Conservation (phyloP, 2,888 invertebrate species). For the Drosophila infuscata region DNA sequence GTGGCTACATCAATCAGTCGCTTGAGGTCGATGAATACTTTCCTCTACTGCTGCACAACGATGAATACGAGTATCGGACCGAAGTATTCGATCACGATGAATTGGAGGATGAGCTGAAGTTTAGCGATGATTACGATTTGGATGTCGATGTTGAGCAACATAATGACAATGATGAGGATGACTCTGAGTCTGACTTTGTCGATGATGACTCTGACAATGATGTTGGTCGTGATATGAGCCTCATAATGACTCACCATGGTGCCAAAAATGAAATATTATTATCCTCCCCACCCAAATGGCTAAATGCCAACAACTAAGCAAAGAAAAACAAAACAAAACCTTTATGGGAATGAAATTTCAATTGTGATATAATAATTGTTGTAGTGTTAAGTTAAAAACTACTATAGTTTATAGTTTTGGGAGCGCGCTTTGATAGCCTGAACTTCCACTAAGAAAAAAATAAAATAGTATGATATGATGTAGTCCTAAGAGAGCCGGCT, state of each 20-base stretch:
- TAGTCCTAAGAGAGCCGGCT: conserved; percentile 6
- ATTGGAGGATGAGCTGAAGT: conserved; percentile 82
- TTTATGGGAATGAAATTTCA: background rate
- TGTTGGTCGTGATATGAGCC: conserved; percentile 23
- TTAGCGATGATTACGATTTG: conserved; percentile 79
- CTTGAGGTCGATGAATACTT: conserved; percentile 96
- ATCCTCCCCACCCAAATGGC: conserved; percentile 33
- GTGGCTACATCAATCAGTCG: conserved; percentile 97
- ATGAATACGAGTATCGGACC: conserved; percentile 75
- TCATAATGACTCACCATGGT: conserved; percentile 23
- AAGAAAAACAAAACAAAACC: background rate
- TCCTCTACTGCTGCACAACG: conserved; percentile 87
- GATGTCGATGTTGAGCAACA: conserved; percentile 51
- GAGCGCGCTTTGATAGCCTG: conserved; percentile 28
- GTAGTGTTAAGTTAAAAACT: conserved; percentile 34
- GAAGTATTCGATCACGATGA: conserved; percentile 80
- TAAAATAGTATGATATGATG: background rate
- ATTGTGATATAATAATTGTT: conserved; percentile 46
- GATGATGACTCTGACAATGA: conserved; percentile 21
- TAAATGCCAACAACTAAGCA: conserved; percentile 22
- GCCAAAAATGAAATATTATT: conserved; percentile 51
- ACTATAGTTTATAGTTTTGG: conserved; percentile 14
- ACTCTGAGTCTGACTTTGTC: conserved; percentile 47
- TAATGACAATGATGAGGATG: conserved; percentile 38
- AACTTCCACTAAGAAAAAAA: background rate